Percentiles rank a stretch among this genome's conserved stretches.
Conservation (phyloP, 1,140 invertebrate genomes). For the Proctacanthus coquilletti region DNA sequence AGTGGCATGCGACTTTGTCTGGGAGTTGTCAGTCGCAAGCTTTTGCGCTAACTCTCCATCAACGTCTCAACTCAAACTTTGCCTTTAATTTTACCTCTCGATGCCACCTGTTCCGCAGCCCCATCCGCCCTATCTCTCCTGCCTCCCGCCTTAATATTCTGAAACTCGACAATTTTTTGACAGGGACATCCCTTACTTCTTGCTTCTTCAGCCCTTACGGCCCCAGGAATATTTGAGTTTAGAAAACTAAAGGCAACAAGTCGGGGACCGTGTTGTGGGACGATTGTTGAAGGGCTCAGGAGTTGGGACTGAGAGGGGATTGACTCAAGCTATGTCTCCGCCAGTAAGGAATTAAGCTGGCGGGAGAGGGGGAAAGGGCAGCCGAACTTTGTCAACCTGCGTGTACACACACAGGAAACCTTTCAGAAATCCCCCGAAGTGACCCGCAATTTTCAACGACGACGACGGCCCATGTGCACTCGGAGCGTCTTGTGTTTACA, state of each 20-base stretch:
- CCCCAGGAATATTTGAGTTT: neutral
- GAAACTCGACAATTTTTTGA: neutral
- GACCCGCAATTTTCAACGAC: neutral
- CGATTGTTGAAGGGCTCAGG: neutral
- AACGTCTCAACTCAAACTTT: neutral
- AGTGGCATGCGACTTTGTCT: neutral
- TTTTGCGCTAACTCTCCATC: neutral
- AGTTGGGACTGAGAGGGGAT: neutral
- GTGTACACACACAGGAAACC: neutral
- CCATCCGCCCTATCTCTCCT: neutral
- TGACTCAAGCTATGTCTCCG: neutral
- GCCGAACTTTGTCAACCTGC: neutral
- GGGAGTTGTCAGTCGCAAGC: neutral
- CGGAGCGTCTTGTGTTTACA: neutral
- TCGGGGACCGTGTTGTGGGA: neutral
- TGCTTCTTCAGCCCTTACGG: no score
- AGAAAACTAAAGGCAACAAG: neutral
- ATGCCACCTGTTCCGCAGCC: neutral
- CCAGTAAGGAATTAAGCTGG: neutral
- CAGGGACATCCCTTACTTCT: no score
- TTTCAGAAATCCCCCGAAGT: neutral
- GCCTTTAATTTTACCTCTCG: neutral
- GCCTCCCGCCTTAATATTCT: neutral
- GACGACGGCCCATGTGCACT: neutral
- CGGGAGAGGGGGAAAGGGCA: neutral